Evolutionary conservation across 2,888 invertebrate species (phyloP), one percentile per base, ranked within the genome.

Genomic region (Halocaridina rubra): DNA sequence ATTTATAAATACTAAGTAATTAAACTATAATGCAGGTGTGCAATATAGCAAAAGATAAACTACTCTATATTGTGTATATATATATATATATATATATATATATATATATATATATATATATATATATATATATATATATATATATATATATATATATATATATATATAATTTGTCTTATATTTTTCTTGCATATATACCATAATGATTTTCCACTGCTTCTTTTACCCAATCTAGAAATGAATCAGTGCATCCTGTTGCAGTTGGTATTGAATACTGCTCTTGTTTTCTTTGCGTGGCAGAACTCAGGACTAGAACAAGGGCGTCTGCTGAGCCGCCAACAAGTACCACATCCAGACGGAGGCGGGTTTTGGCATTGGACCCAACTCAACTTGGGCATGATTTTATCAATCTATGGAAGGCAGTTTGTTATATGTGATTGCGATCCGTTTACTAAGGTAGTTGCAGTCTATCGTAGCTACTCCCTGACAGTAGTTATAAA

Each of bases 361-460:
- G n/a, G n/a, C n/a, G 77, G 77, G 16, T 80, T 84, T 75, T 88
- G 81, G 85, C 85, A 88, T 79, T 88, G 85, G 80, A 86, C 88
- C 3, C 84, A 88, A 61, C 84, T 88, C 57, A 88, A 86, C 39
- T 74, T 85, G 8, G 85, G 85, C 39, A 81, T 53, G 13, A 59
- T 71, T 13, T 64, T 88, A 19, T 53, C 64, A 29, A 77, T 88
- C 72, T 88, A 88, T 32, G 88, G 88, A 72, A 39, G 88, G 22
- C 76, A 78, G 24, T 82, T 76, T 33, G 46, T 80, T 22, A 72
- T 88, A 5, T 84, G 82, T 39, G 86, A 88, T 78, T 88, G 88
- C 13, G 88, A 88, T 53, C 75, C 72, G 19, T 81, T 84, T n/a
- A 88, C 88, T 3, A 88, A 84, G 78, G 86, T 88, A 33, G n/a